phyloP scores from a whole-genome alignment of 2,888 invertebrate genomes.

The Taphrorychus bicolor region DNA sequence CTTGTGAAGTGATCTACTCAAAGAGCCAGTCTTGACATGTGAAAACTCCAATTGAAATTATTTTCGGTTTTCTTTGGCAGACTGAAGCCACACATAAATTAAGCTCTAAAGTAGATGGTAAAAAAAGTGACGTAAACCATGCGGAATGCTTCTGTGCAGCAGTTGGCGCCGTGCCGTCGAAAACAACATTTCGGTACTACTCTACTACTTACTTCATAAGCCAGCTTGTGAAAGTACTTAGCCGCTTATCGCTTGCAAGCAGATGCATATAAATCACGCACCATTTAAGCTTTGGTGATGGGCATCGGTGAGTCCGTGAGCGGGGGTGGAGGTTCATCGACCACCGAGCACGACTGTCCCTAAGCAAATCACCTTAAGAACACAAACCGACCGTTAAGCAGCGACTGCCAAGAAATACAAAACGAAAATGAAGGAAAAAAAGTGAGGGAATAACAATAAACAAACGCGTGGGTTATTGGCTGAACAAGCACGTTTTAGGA shows the following conservation, averaged over 20 bases:
- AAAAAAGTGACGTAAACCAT: constrained; percentile 27
- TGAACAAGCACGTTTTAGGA: constrained; percentile 46
- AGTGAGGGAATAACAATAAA: constrained; percentile 30
- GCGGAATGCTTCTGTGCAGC: constrained; percentile 19
- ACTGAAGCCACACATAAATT: constrained; percentile 10
- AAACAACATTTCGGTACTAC: constrained; percentile 6
- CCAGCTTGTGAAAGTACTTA: not conserved
- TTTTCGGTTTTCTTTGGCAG: not conserved
- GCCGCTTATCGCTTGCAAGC: not conserved
- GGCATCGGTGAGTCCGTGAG: not conserved
- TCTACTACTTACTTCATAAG: not conserved
- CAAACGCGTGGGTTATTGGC: constrained; percentile 46
- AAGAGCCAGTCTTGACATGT: constrained; percentile 13
- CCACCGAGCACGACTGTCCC: constrained; percentile 1
- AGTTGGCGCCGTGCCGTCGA: constrained; percentile 6
- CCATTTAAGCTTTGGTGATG: not conserved
- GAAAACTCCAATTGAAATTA: not conserved
- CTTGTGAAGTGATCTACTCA: constrained; percentile 29
- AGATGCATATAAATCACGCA: not conserved
- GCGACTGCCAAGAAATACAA: constrained; percentile 30
- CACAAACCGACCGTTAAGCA: constrained; percentile 31
- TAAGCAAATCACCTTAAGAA: constrained; percentile 32
- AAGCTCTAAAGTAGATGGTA: constrained; percentile 15
- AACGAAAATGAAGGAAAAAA: constrained; percentile 18
- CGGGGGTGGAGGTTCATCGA: not conserved